Evolutionary conservation across 2,888 invertebrate genomes (phyloP), one percentile per base, ranked within the genome.

Genomic region (Eupithecia dodoneata): DNA sequence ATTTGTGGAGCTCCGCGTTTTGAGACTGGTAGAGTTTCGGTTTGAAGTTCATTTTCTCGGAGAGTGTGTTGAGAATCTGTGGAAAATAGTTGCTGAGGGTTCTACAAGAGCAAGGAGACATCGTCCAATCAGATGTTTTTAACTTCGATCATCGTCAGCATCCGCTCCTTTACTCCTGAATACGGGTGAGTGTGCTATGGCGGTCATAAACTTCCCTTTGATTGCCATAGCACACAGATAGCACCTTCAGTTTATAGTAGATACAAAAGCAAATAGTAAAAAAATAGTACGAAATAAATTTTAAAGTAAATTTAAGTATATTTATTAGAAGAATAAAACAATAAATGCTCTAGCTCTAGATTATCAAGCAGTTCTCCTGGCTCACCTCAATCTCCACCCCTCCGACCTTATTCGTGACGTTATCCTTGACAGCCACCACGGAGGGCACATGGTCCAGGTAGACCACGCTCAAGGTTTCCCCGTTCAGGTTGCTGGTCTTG

Each of bases 301-400:
- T 30, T 30, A 30, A 30, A 30, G 30, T 30, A 30, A 30, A 30
- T 30, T 30, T 30, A 30, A 30, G 30, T 30, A 30, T 30, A 30
- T 30, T 30, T 1, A 30, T 30, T 30, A 30, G 1, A 30, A 30
- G 30, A 30, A 30, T 30, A 30, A 30, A 30, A 30, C 30, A 30
- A 30, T 30, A 30, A 30, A 30, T 30, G 30, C 30, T 30, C 30
- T 30, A 30, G 30, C 30, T 30, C 30, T 30, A 30, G 30, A 30
- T 30, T 30, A 30, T 30, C 9, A 59, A 59, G 18, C 59, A 63
- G 63, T 10, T 63, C 63, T 59, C 18, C 18, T 59, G 18, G 55
- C 87, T 84, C 88, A 97, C 97, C 92, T 97, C 97, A 83, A 97
- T 96, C 94, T 97, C 97, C 47, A 97, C 93, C 4, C 97, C 97